A percentile compares a stretch with the other conserved stretches of the same genome.
phyloP scores from a whole-genome alignment of 1,140 invertebrate genomes.

The Aculops lycopersici region DNA sequence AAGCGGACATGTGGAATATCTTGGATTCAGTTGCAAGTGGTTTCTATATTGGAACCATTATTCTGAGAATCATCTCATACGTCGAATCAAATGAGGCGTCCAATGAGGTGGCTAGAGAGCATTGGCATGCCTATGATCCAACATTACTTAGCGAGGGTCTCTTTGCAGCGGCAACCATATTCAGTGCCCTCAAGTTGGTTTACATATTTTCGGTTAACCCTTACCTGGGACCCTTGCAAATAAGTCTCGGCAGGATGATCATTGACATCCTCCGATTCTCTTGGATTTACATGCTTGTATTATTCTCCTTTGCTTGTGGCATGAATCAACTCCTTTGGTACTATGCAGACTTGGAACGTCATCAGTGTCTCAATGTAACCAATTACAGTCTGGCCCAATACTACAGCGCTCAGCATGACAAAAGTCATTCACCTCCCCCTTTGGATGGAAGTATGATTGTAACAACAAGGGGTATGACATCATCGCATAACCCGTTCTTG shows the following conservation, averaged over 20 bases:
- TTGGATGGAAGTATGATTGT: too few species aligned
- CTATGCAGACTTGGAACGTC: constrained; percentile 71
- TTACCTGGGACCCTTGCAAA: constrained; percentile 80
- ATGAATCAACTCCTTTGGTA: constrained; percentile 62
- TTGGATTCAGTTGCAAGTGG: neutral
- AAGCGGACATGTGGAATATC: constrained; percentile 13
- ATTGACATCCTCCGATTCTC: constrained; percentile 94
- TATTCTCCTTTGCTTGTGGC: constrained; percentile 91
- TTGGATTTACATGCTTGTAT: constrained; percentile 64
- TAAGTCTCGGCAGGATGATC: constrained; percentile 81
- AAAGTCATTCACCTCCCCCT: too few species aligned
- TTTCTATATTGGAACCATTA: neutral
- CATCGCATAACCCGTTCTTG: too few species aligned
- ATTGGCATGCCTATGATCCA: constrained; percentile 30
- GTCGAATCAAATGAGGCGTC: constrained; percentile 2
- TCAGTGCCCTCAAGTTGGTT: constrained; percentile 76
- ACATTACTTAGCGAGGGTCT: constrained; percentile 28
- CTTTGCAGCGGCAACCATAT: constrained; percentile 29
- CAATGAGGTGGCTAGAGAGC: constrained; percentile 16
- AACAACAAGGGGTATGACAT: too few species aligned
- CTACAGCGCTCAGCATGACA: too few species aligned
- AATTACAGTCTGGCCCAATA: constrained; percentile 4
- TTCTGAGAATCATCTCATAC: neutral
- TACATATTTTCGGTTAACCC: constrained; percentile 98
- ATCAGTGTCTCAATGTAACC: constrained; percentile 24